Conservation (phyloP, 2,797 vertebrate genomes). For the Rachycentron canadum region DNA sequence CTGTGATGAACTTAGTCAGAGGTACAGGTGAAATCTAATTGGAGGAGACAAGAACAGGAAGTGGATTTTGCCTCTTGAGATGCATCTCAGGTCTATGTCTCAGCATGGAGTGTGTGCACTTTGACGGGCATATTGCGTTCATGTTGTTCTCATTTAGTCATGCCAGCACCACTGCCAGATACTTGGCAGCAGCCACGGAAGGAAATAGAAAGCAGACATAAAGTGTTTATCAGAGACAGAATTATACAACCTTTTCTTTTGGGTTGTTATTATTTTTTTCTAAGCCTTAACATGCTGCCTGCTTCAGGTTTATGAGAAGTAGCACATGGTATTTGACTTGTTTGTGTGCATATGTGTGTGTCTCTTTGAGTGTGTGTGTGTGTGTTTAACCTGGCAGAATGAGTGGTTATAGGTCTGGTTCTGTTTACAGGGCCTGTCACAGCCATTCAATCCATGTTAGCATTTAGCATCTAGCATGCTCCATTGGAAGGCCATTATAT, state of each 20-base stretch:
- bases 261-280: slow-evolving; percentile 70
- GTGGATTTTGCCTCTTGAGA: slow-evolving; percentile 59
- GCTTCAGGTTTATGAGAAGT: slow-evolving; percentile 79
- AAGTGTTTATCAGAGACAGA: slow-evolving; percentile 80
- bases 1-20: slow-evolving; percentile 40
- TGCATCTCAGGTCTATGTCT: slow-evolving; percentile 50
- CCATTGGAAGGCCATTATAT: slow-evolving; percentile 68
- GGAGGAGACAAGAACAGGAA: slow-evolving; percentile 68
- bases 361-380: slow-evolving; percentile 23
- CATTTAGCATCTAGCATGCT: slow-evolving; percentile 75
- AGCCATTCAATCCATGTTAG: slow-evolving; percentile 74
- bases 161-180: slow-evolving; percentile 74
- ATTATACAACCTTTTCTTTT: slow-evolving; percentile 79
- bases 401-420: slow-evolving; percentile 70
- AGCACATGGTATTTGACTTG: slow-evolving; percentile 82
- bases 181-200: slow-evolving; percentile 70
- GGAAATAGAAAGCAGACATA: slow-evolving; percentile 83
- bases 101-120: slow-evolving; percentile 58
- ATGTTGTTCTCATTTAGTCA: slow-evolving; percentile 78
- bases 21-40: slow-evolving; percentile 73
- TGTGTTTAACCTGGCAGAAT: slow-evolving; percentile 75
- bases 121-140: slow-evolving; percentile 72
- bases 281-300: slow-evolving; percentile 64
- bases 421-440: slow-evolving; percentile 79
- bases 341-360: slow-evolving; percentile 35